Base-by-base conservation (phyloP, 2,888 invertebrate species). In the Acronicta leporina region DNA sequence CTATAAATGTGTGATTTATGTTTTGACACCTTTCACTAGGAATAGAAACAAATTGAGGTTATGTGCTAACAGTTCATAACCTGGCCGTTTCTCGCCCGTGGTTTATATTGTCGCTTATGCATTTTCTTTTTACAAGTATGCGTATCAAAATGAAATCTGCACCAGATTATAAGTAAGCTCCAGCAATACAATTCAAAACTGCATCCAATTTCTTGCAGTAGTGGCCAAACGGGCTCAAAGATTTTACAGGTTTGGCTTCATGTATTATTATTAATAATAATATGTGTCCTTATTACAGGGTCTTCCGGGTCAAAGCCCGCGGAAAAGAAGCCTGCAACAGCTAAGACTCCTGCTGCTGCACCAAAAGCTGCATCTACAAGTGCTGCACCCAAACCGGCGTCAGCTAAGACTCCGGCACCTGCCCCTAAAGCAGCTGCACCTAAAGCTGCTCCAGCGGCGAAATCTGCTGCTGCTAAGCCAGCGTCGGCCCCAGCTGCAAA, bases 401-500 rank as follows among this genome's bases (percentile, higher is more conserved):
- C 91, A 25, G 91, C 92, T 8, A 92, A 91, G 75, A 88, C 90
- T 13, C 90, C 91, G 48, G 92, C 92, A 0, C 85, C 92, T 81
- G 90, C 93, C 67, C 95, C 95, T 0, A 89, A 92, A 65, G 91
- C 92, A 42, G 91, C 94, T n/a, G 90, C 90, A 13, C 86, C 91
- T 5, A 86, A 92, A 60, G 68, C 91, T 52, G 85, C 84, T 2
- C 87, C 95, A 6, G 87, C 86, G n/a, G 85, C 92, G 0, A 83
- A 90, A 68, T 91, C 95, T 15, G 88, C 88, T 35, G 88, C 94
- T 42, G 87, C 93, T 38, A 86, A 92, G 69, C 94, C 95, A 46
- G 89, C 95, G 53, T 86, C 94, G 11, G 94, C 95, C 68, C 89
- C 93, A 67, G 92, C 92, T 14, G 87, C 95, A 1, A 95, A 95